These are phyloP conservation scores for Catocala nupta DNA, from an alignment of 2,888 invertebrate species.

Conservation along the genomic window DNA sequence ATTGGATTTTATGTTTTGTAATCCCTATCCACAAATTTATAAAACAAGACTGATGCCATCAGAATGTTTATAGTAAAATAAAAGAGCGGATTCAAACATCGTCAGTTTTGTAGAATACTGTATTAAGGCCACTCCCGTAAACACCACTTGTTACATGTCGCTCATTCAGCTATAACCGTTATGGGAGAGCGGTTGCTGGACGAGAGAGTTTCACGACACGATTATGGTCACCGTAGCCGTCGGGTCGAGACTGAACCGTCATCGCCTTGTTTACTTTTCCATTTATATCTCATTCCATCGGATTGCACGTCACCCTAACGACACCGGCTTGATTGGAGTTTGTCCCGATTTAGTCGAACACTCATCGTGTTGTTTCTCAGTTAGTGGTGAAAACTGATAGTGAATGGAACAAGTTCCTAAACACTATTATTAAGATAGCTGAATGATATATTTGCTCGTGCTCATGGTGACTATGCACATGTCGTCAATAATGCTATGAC, in stretches of 20 bases:
- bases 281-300: constrained; percentile 64
- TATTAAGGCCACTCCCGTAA: not conserved
- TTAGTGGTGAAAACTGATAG: constrained; percentile 15
- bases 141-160: constrained; percentile 10
- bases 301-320: constrained; percentile 54
- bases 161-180: constrained; percentile 19
- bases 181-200: constrained; percentile 8
- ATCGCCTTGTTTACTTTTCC: constrained; percentile 61
- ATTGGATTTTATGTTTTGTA: too few species aligned
- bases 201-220: constrained; percentile 10
- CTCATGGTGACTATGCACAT: too few species aligned
- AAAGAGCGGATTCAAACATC: not conserved
- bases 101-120: not conserved
- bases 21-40: too few species aligned
- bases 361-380: constrained; percentile 21
- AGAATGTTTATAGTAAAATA: not conserved
- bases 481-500: too few species aligned
- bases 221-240: constrained; percentile 29
- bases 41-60: not conserved
- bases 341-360: constrained; percentile 41
- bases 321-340: constrained; percentile 55
- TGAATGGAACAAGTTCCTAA: constrained; percentile 1
- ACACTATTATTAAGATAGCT: not conserved
- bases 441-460: too few species aligned
- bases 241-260: constrained; percentile 17